A percentile compares a stretch with the other conserved stretches of the same genome.
Evolutionary conservation across 2,888 invertebrate genomes (phyloP).

Genomic region (Gibbula magus): DNA sequence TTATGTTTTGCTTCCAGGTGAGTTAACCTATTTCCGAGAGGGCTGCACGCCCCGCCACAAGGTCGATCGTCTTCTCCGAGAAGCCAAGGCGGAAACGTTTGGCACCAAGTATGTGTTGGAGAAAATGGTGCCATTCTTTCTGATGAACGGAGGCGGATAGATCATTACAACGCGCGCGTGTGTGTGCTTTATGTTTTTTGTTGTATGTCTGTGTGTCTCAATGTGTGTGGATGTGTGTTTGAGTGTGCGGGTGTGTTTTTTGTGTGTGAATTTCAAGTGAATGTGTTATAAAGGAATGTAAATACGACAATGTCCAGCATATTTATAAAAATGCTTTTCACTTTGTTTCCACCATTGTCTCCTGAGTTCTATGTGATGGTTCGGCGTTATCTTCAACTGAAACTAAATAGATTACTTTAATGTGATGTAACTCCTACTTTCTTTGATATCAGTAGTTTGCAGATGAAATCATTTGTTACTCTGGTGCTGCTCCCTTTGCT

Average conservation of each 20-base stretch:
- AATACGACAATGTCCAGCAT: too few relatives aligned
- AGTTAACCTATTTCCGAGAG: conserved; percentile 52
- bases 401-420: too few relatives aligned
- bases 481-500: too few relatives aligned
- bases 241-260: neutral
- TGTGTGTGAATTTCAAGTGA: too few relatives aligned
- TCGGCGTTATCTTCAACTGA: too few relatives aligned
- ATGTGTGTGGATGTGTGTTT: neutral
- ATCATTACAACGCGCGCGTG: neutral
- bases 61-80: conserved; percentile 38
- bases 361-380: too few relatives aligned
- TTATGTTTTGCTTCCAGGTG: conserved; percentile 38
- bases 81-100: conserved; percentile 37
- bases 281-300: too few relatives aligned
- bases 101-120: neutral
- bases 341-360: too few relatives aligned
- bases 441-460: too few relatives aligned
- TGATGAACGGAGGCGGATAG: neutral
- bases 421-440: too few relatives aligned
- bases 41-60: conserved; percentile 54
- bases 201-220: neutral
- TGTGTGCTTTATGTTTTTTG: neutral
- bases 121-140: neutral
- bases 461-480: too few relatives aligned
- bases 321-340: too few relatives aligned